Conservation (phyloP, 1,140 invertebrate species). For the Bactericera cockerelli region DNA sequence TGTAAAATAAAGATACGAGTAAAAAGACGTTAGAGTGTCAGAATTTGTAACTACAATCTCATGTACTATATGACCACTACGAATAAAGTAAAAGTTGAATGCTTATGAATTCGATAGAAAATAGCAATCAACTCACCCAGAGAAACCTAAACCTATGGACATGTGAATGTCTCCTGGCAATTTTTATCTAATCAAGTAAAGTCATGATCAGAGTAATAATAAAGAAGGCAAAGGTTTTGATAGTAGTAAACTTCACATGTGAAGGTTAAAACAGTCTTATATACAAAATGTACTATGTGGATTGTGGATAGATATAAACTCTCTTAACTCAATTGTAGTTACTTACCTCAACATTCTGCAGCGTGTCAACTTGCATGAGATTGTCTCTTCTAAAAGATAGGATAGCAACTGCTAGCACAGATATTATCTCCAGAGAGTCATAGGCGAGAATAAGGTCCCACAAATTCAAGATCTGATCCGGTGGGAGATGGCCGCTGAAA, state of each 20-base stretch:
- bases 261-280: no score
- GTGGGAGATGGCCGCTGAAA: constrained; percentile 83
- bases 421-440: constrained; percentile 76
- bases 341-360: constrained; percentile 64
- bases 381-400: constrained; percentile 84
- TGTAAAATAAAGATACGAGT: constrained; percentile 31
- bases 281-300: no score
- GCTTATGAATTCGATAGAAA: no score
- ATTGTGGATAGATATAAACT: no score
- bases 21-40: constrained; percentile 12
- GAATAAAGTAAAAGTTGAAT: neutral
- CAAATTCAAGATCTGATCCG: constrained; percentile 75
- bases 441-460: constrained; percentile 88
- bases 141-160: neutral
- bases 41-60: neutral
- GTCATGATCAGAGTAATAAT: no score
- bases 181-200: no score
- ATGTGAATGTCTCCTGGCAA: no score
- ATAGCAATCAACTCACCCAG: neutral
- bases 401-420: constrained; percentile 72
- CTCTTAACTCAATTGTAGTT: no score
- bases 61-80: neutral
- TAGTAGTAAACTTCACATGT: no score
- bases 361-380: constrained; percentile 71
- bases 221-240: no score